Evolutionary conservation across 35 echinoderm and acorn worm genomes (phyloP), one percentile per base, ranked within the genome.

Genomic region (Lytechinus pictus): DNA sequence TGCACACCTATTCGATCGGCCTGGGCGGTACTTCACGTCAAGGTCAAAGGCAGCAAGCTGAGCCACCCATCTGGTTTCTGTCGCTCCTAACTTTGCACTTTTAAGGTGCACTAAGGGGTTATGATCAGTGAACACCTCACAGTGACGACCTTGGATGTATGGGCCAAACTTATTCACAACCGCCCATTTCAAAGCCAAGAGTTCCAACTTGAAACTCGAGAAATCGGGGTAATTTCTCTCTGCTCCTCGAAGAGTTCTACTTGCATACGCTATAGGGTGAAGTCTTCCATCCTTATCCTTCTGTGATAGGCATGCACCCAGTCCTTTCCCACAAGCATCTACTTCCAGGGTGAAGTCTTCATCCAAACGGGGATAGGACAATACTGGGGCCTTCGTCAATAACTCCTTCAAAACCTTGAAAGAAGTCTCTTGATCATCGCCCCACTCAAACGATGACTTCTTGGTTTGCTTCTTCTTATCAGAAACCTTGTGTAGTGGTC

Each of bases 171-270:
- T 96, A 53, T 96, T 87, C 3, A 87, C 87, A 53, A 96, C 94
- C 0, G 96, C 94, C 96, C 96, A 96, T 58, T 96, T 96, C 10
- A 96, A 94, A 12, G 96, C 92, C 27, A 96, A 28, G 16, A 96
- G 52, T 87, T 96, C 95, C n/a, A n/a, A n/a, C n/a, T 12, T 87
- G 12, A 87, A 89, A 52, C 27, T 52, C 10, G 27, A 44, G 21
- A 44, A 89, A 13, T 89, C 52, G 33, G 87, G 52, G 89, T 89
- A 90, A 19, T 96, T 95, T 86, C 94, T 90, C 44, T 97, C 96
- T 8, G 10, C 52, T 33, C 13, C 14, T 44, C 71, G 86, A 29
- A 97, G 71, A 44, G 9, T 52, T 5, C 94, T 55, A 24, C 95
- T 94, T 9, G 91, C 95, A 89, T 56, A 95, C 19, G 86, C 12